phyloP scores from a whole-genome alignment of 2,797 vertebrate genomes.

The Lagorchestes hirsutus region DNA sequence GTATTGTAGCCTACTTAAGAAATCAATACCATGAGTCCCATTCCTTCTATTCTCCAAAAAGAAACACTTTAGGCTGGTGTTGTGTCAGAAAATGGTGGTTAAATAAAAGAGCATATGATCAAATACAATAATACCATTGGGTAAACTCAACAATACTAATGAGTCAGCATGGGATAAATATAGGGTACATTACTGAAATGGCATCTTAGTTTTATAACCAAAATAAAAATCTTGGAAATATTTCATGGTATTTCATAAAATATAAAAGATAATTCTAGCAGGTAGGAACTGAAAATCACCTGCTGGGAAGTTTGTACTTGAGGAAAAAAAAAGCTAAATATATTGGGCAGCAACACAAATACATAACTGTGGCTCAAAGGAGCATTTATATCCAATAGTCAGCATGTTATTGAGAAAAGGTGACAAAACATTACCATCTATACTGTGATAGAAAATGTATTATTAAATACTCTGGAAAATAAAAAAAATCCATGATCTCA shows the following conservation, averaged over 20 bases:
- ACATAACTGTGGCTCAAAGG: not conserved
- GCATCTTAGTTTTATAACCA: not conserved
- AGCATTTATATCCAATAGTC: not conserved
- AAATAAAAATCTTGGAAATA: not conserved
- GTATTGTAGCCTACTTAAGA: not conserved
- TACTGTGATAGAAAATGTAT: not conserved
- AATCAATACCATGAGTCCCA: not conserved
- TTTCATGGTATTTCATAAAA: not conserved
- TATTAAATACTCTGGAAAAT: not conserved
- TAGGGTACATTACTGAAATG: not conserved
- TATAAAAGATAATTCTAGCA: constrained; percentile 40
- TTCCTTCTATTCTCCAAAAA: not conserved
- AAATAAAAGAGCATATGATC: not conserved
- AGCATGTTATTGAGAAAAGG: not conserved
- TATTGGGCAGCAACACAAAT: constrained; percentile 15
- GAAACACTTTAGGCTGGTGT: not conserved
- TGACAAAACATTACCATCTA: not conserved
- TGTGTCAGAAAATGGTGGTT: not conserved
- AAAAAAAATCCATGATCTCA: not conserved
- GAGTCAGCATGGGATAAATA: not conserved
- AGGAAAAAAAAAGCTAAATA: constrained; percentile 38
- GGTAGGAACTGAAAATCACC: constrained; percentile 15
- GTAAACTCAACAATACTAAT: not conserved
- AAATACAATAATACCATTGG: not conserved
- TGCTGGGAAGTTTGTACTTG: not conserved